phyloP scores from a whole-genome alignment of 2,888 invertebrate genomes.

The Uloborus plumipes region DNA sequence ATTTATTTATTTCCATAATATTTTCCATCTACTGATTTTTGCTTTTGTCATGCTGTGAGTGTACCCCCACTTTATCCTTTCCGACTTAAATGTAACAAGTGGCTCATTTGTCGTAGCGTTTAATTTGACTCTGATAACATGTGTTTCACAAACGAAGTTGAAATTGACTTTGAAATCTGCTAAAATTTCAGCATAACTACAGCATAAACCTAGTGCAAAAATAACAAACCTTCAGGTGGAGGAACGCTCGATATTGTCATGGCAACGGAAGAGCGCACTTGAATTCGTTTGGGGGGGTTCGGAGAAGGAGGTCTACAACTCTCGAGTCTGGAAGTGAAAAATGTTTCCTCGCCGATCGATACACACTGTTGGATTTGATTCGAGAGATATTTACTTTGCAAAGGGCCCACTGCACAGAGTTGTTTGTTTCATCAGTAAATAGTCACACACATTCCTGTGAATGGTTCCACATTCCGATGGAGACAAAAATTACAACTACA shows the following conservation, averaged over 20 bases:
- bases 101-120: too few species aligned
- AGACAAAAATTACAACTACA: too few species aligned
- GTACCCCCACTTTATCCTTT: too few species aligned
- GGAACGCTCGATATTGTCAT: conserved; percentile 59
- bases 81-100: too few species aligned
- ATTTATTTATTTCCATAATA: background rate
- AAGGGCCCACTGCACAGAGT: background rate
- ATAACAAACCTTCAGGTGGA: conserved; percentile 59
- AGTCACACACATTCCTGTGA: too few species aligned
- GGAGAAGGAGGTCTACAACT: conserved; percentile 48
- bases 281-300: conserved; percentile 31
- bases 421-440: too few species aligned
- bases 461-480: too few species aligned
- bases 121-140: too few species aligned
- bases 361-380: conserved; percentile 56
- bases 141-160: too few species aligned
- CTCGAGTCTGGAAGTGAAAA: conserved; percentile 61
- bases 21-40: background rate
- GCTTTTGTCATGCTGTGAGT: too few species aligned
- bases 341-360: conserved; percentile 58
- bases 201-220: conserved; percentile 55
- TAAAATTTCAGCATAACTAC: conserved; percentile 55
- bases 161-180: conserved; percentile 35
- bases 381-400: conserved; percentile 42
- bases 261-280: conserved; percentile 56